Evolutionary conservation across 2,888 invertebrate genomes (phyloP).

Genomic region (Leptogaster cylindrica): DNA sequence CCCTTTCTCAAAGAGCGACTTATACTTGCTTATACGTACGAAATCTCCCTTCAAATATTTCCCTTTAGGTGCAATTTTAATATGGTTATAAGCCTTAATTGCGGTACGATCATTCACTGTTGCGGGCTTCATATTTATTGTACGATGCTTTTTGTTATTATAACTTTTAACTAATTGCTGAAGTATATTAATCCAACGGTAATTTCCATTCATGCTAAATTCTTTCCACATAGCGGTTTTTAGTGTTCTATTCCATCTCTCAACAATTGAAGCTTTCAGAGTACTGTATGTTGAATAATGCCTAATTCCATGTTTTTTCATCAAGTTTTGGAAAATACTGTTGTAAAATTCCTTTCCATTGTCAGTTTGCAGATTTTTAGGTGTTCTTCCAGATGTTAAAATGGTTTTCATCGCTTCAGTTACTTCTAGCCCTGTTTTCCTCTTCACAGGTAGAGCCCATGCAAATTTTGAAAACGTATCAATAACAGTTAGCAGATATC

Average conservation of each 20-base stretch:
- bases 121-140: too few species aligned
- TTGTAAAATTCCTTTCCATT: slow-evolving; percentile 54
- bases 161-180: background rate
- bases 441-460: slow-evolving; percentile 55
- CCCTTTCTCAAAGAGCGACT: slow-evolving; percentile 50
- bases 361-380: slow-evolving; percentile 53
- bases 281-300: too few species aligned
- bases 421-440: slow-evolving; percentile 50
- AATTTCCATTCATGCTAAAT: background rate
- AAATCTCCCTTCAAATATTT: slow-evolving; percentile 49
- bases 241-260: too few species aligned
- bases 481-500: slow-evolving; percentile 56
- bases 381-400: slow-evolving; percentile 20
- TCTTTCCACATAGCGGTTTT: background rate
- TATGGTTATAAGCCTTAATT: slow-evolving; percentile 8
- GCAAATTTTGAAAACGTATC: slow-evolving; percentile 59
- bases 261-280: too few species aligned
- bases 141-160: too few species aligned
- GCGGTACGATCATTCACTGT: too few species aligned
- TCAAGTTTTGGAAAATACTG: too few species aligned
- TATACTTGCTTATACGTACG: slow-evolving; percentile 50
- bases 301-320: too few species aligned
- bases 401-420: slow-evolving; percentile 25
- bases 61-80: slow-evolving; percentile 36
- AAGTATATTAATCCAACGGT: background rate